These are phyloP conservation scores for Coreoperca whiteheadi DNA, from an alignment of 2,113 vertebrate species.

Conservation along the genomic window DNA sequence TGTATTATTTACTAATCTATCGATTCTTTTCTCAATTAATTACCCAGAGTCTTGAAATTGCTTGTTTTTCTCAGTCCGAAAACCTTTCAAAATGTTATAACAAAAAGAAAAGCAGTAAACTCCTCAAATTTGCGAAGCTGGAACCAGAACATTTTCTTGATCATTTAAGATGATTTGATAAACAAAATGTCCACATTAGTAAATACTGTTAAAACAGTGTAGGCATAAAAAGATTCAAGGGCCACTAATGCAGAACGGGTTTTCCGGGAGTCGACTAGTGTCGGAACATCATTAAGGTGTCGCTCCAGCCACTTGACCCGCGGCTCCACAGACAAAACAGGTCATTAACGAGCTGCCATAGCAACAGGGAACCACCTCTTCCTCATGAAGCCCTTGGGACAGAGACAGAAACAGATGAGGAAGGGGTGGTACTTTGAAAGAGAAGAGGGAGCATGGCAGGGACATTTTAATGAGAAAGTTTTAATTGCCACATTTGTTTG, in stretches of 20 bases:
- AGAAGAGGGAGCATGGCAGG: conserved; percentile 15
- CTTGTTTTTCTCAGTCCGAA: neutral
- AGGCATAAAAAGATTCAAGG: conserved; percentile 8
- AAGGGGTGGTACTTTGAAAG: conserved; percentile 18
- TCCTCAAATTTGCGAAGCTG: neutral
- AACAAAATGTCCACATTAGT: neutral
- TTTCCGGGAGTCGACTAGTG: conserved; percentile 14
- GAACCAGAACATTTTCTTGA: neutral
- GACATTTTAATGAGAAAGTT: conserved; percentile 62
- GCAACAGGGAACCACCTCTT: conserved; percentile 60
- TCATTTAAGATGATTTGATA: neutral
- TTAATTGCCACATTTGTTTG: conserved; percentile 67
- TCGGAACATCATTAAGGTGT: conserved; percentile 35
- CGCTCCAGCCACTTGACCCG: conserved; percentile 53
- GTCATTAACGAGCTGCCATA: conserved; percentile 61
- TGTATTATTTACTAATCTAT: neutral
- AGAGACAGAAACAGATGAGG: conserved; percentile 25
- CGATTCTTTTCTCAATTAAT: neutral
- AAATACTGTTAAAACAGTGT: neutral
- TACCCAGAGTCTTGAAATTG: neutral
- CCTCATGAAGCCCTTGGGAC: conserved; percentile 4
- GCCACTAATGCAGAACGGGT: conserved; percentile 14
- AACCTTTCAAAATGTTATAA: neutral
- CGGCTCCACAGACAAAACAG: conserved; percentile 37
- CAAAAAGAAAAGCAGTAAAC: neutral